Base-by-base conservation (phyloP, 2,888 invertebrate species). In the Leptopilina syphax region DNA sequence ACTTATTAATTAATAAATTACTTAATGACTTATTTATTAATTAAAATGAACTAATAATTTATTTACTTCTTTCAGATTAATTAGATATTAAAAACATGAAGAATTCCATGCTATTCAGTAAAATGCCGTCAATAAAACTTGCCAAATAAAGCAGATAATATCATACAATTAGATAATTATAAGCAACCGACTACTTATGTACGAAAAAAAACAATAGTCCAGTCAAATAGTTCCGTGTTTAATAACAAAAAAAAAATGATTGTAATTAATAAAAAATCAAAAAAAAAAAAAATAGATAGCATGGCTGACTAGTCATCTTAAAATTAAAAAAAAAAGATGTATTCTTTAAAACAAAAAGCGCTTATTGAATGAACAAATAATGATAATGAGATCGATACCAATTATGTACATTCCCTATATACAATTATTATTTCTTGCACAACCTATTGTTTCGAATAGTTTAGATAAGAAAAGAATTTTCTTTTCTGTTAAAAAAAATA, bases 231-330 rank as follows among this genome's bases (percentile, higher is more conserved):
- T 68, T 54, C 18, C 47, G 73, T 68, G 60, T 67, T 66, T 70
- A 60, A 57, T 44, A 41, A 66, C 9, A 47, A 60, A 66, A 60
- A 12, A 67, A 81, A 80, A 80, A 79, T 60, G 68, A 13, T 54
- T 76, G 65, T 76, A 44, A 77, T 82, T 84, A 79, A 80, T 82
- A 73, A 86, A 65, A 70, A 77, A 79, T 84, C 50, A 80, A 80
- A 84, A 83, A 86, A 82, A 83, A 84, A 85, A 84, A 85, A 82
- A 83, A 81, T 84, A 86, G 85, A 80, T 85, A 86, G 81, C 77
- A 76, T 86, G 85, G 76, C 87, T 88, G 85, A 77, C 87, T 88
- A 88, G 86, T 88, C 87, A 86, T 13, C 50, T 54, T n/a, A 57
- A 57, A 54, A 73, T 27, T 34, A n/a, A 68, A 83, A 78, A 44